Evolutionary conservation across 2,113 vertebrate genomes (phyloP).

Genomic region (Neotoma lepida): DNA sequence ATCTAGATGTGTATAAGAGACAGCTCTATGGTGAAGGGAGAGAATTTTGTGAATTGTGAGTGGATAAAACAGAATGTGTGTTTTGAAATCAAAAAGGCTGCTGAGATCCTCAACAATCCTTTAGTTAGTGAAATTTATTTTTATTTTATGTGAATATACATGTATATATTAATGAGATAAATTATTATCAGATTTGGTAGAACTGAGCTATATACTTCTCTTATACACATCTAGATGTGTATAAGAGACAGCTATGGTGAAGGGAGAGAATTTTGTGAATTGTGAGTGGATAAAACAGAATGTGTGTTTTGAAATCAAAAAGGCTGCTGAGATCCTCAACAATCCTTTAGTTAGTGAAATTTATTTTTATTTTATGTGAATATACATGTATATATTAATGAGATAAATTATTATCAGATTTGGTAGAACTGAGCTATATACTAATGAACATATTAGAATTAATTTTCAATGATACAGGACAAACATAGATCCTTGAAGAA

Average conservation of each 20-base stretch:
- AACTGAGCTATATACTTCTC: constrained; percentile 15
- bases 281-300: not conserved
- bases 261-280: not conserved
- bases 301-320: not conserved
- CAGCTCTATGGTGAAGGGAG: not conserved
- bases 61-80: not conserved
- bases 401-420: not conserved
- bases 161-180: not conserved
- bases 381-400: not conserved
- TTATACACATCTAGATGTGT: too few species aligned
- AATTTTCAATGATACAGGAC: not conserved
- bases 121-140: not conserved
- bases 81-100: not conserved
- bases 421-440: not conserved
- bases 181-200: not conserved
- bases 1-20: too few species aligned
- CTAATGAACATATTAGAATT: not conserved
- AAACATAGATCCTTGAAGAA: not conserved
- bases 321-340: not conserved
- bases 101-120: not conserved
- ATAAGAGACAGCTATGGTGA: not conserved
- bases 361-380: not conserved
- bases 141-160: not conserved
- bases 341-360: not conserved
- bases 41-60: not conserved